Evolutionary conservation across 2,113 vertebrate species (phyloP), one percentile per base, ranked within the genome.

Genomic region (Sceloporus tristichus): DNA sequence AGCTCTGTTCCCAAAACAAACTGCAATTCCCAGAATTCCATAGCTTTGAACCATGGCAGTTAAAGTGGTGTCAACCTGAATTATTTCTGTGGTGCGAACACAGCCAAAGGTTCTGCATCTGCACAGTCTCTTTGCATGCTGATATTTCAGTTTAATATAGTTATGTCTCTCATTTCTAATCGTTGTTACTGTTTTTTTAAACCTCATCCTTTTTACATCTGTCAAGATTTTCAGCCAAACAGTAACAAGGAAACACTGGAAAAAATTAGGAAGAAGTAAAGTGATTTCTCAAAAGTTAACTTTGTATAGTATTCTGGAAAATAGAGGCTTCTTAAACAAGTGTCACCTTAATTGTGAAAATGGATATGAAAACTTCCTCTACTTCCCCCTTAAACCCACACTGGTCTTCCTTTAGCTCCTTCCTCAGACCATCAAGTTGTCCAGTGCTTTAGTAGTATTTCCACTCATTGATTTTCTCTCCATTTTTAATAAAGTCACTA

Each of bases 401-500:
- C 56, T 19, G 14, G 3, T 54, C 42, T 34, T 62, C 71, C 42
- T 10, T 88, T 48, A 8, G 40, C 86, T 38, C 59, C 62, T 75
- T 76, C 62, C 40, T 76, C 34, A 23, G 59, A 66, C 23, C 80
- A 54, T 83, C 73, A 78, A 88, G 62, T 73, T 70, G 62, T 83
- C 73, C 81, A 56, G 62, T 4, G 14, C 65, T 56, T 68, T 53
- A 29, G 21, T 74, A 81, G 68, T 56, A 66, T 83, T 88, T 88
- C 59, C 73, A 77, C 18, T 27, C 80, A 77, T 68, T 82, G 87
- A 83, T 82, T 77, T 88, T 76, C 56, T 76, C 42, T 88, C 80
- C 71, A 83, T 88, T 88, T 88, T 88, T 88, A 88, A 88, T 88
- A 88, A 88, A 88, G 80, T 88, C 73, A 88, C 87, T 88, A 88